phyloP scores from a whole-genome alignment of 2,888 invertebrate genomes.

The Morpho helenor region DNA sequence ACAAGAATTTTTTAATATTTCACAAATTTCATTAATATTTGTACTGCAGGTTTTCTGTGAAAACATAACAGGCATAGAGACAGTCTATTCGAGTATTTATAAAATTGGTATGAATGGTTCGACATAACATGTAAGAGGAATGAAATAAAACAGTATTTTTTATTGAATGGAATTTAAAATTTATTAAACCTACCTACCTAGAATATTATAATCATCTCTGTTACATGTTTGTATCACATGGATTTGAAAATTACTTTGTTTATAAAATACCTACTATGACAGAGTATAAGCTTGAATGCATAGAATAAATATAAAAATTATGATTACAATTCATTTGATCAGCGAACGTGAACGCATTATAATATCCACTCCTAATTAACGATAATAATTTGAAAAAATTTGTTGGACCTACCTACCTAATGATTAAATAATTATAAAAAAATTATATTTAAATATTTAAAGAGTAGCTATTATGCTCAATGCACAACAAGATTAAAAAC shows the following conservation, averaged over 20 bases:
- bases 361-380: conserved; percentile 68
- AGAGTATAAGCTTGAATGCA: conserved; percentile 63
- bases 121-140: conserved; percentile 11
- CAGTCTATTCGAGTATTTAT: too few species aligned
- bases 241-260: conserved; percentile 72
- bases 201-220: conserved; percentile 74
- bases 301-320: conserved; percentile 54
- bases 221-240: conserved; percentile 75
- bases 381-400: conserved; percentile 76
- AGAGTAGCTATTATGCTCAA: conserved; percentile 60
- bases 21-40: too few species aligned
- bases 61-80: too few species aligned
- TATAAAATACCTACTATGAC: conserved; percentile 70
- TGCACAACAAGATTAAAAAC: conserved; percentile 45
- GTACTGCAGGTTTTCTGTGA: too few species aligned
- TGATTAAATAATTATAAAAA: conserved; percentile 69
- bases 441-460: conserved; percentile 47
- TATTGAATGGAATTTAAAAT: conserved; percentile 79
- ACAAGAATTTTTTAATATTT: too few species aligned
- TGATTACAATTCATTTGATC: conserved; percentile 64
- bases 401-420: conserved; percentile 80
- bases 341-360: conserved; percentile 56
- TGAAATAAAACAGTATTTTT: conserved; percentile 58
- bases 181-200: conserved; percentile 81
- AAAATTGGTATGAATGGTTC: too few species aligned